Percentiles rank a stretch among this genome's conserved stretches.
These are phyloP conservation scores for Agrilus biguttatus DNA, from an alignment of 2,888 invertebrate genomes.

Conservation along the genomic window DNA sequence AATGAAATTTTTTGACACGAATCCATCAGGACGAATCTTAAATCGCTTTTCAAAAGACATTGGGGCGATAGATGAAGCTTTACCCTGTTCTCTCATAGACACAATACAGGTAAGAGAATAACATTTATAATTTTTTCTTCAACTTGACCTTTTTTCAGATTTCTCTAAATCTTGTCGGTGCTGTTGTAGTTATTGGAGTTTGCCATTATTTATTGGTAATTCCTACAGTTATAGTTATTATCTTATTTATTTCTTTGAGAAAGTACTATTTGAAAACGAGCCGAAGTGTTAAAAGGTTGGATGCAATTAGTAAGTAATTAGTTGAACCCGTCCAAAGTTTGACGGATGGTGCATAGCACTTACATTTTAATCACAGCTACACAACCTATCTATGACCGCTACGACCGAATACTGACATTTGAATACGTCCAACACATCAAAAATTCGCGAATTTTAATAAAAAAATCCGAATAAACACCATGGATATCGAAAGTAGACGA, in stretches of 20 bases:
- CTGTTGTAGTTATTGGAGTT: slow-evolving; percentile 54
- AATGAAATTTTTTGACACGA: slow-evolving; percentile 64
- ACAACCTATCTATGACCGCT: too few relatives aligned
- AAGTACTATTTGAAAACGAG: slow-evolving; percentile 58
- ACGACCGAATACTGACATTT: too few relatives aligned
- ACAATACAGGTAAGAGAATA: slow-evolving; percentile 23
- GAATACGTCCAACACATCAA: too few relatives aligned
- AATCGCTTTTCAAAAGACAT: slow-evolving; percentile 61
- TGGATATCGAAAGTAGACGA: too few relatives aligned
- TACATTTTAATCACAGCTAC: slow-evolving; percentile 14
- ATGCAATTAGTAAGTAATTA: slow-evolving; percentile 47
- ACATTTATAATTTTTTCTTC: slow-evolving; percentile 1
- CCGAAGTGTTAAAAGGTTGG: slow-evolving; percentile 57
- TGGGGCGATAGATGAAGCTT: slow-evolving; percentile 39
- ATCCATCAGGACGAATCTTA: slow-evolving; percentile 52
- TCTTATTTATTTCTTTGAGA: slow-evolving; percentile 48
- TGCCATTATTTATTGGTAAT: slow-evolving; percentile 54
- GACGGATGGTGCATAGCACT: too few relatives aligned
- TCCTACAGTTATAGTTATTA: slow-evolving; percentile 47
- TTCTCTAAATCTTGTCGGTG: slow-evolving; percentile 59
- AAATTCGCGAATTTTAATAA: too few relatives aligned
- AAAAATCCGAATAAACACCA: too few relatives aligned
- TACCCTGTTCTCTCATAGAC: slow-evolving; percentile 35
- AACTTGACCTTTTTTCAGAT: slow-evolving; percentile 26
- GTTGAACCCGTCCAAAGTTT: too few relatives aligned